These are phyloP conservation scores for Amphilophus citrinellus DNA, from an alignment of 2,113 vertebrate genomes.

Conservation along the genomic window DNA sequence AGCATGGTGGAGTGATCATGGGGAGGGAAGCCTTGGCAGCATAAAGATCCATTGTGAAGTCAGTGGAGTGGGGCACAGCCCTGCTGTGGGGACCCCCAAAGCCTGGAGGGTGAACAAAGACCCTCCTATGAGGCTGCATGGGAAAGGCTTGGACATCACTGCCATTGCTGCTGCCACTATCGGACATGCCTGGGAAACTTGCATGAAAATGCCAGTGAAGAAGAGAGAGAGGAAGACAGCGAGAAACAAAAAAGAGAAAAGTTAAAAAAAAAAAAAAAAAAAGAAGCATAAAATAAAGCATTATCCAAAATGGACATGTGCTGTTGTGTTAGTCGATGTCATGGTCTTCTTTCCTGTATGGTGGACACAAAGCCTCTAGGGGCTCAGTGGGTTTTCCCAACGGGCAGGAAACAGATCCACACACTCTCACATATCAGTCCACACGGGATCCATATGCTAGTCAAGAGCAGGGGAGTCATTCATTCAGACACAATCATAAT, in stretches of 20 bases:
- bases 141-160: conserved; percentile 71
- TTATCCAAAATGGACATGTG: not conserved
- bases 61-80: conserved; percentile 72
- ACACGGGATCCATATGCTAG: conserved; percentile 57
- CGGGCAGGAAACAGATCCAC: conserved; percentile 13
- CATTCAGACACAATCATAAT: conserved; percentile 56
- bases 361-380: conserved; percentile 24
- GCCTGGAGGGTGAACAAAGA: conserved; percentile 76
- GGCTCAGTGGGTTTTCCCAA: conserved; percentile 46
- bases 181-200: conserved; percentile 66
- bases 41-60: conserved; percentile 81
- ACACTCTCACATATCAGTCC: conserved; percentile 49
- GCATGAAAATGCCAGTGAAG: conserved; percentile 23
- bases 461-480: conserved; percentile 67
- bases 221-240: not conserved
- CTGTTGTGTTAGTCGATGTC: not conserved
- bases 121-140: conserved; percentile 80
- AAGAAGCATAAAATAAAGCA: not conserved
- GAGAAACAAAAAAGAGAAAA: conserved; percentile 2
- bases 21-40: conserved; percentile 60
- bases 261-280: not conserved
- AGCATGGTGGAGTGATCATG: conserved; percentile 52
- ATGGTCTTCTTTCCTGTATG: conserved; percentile 39
- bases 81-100: conserved; percentile 77
- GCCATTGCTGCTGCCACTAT: conserved; percentile 53